Conservation (phyloP, 2,113 vertebrate genomes). For the Sminthopsis crassicaudata region DNA sequence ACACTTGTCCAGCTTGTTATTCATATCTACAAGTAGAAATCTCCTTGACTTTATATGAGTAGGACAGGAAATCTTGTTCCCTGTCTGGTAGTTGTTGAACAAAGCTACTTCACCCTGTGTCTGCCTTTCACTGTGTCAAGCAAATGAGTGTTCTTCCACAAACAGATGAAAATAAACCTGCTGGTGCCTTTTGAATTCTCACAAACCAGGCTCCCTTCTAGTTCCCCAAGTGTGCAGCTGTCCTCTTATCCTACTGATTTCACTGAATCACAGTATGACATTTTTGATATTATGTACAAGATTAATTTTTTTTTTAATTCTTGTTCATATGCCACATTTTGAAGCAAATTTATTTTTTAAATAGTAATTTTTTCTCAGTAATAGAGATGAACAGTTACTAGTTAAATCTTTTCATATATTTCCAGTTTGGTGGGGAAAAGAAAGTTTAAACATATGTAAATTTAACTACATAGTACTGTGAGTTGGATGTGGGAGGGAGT, state of each 20-base stretch:
- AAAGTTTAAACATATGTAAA: not conserved
- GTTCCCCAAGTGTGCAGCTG: not conserved
- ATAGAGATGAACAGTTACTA: not conserved
- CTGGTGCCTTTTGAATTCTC: constrained; percentile 57
- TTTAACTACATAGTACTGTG: not conserved
- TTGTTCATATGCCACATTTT: not conserved
- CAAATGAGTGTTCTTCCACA: constrained; percentile 50
- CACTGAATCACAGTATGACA: not conserved
- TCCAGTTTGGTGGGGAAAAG: not conserved
- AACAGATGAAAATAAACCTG: constrained; percentile 53
- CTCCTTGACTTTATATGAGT: constrained; percentile 31
- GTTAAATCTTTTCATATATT: constrained; percentile 5
- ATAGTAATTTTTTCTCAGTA: not conserved
- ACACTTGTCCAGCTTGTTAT: not conserved
- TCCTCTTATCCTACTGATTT: not conserved
- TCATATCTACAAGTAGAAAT: not conserved
- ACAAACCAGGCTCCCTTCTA: not conserved
- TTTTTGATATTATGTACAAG: constrained; percentile 45
- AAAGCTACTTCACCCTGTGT: constrained; percentile 51
- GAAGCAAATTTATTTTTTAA: constrained; percentile 40
- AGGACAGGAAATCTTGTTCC: constrained; percentile 25
- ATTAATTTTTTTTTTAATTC: constrained; percentile 23
- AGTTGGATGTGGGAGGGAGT: not conserved
- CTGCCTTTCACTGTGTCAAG: constrained; percentile 51
- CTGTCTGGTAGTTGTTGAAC: constrained; percentile 39